phyloP scores from a whole-genome alignment of 2,797 vertebrate genomes.

The Trichosurus vulpecula region DNA sequence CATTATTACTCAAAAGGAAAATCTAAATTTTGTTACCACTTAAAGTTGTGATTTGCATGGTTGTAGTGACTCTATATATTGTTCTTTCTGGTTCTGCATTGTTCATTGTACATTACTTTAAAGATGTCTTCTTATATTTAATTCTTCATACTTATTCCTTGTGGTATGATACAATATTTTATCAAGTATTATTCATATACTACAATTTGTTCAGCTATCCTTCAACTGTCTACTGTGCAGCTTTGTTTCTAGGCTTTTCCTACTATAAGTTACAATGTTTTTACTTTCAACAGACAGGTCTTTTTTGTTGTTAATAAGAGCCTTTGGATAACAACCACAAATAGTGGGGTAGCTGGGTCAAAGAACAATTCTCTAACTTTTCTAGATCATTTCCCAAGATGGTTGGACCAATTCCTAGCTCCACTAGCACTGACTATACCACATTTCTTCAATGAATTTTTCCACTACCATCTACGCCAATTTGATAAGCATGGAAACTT shows the following conservation, averaged over 20 bases:
- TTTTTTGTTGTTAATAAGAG: not conserved
- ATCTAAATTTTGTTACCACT: not conserved
- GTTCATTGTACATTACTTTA: not conserved
- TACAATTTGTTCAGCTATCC: not conserved
- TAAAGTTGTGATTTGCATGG: not conserved
- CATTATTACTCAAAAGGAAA: not conserved
- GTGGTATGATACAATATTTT: no score
- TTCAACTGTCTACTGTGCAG: not conserved
- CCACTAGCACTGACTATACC: not conserved
- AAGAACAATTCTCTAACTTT: not conserved
- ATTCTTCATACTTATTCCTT: no score
- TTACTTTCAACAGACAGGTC: not conserved
- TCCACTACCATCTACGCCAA: not conserved
- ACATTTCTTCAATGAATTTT: not conserved
- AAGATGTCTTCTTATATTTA: not conserved
- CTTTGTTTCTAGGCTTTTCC: not conserved
- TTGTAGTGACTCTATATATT: not conserved
- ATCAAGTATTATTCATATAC: no score
- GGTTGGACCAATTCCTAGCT: not conserved
- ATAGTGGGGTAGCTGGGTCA: not conserved
- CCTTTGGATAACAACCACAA: not conserved
- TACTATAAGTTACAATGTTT: not conserved
- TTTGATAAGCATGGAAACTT: not conserved
- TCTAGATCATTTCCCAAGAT: not conserved
- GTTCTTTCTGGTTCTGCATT: not conserved